Base-by-base conservation (phyloP, 2,888 invertebrate species). In the Drosophila planitibia region DNA sequence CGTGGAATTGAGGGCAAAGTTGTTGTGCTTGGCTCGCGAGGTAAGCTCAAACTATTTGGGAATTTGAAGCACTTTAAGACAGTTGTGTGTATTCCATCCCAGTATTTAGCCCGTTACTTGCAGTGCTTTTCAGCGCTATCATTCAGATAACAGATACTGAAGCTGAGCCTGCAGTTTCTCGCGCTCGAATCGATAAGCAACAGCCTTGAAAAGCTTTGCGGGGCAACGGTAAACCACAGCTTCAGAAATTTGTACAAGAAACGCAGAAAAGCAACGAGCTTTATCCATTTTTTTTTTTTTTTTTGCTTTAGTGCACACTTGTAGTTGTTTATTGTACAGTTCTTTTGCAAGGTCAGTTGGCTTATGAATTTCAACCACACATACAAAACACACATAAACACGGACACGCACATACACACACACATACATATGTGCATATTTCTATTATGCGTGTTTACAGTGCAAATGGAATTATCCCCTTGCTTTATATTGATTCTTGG, bases 1-100 rank as follows among this genome's bases (percentile, higher is more conserved):
- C 96, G 95, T 93, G 95, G 95, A 76, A 94, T 97, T 79, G 96
- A 96, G 93, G 97, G 96, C 72, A 98, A 98, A 95, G 96, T 97
- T 61, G 97, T 98, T 60, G 96, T 97, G 79, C 94, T 98, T 70
- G 98, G 98, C 65, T 95, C 96, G 61, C 96, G 96, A 95, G 97
- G 97, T 97, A 95, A 94, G 92, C 88, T n/a, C n/a, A 4, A 51
- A 30, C 14, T 53, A 67, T 66, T 59, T 39, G n/a, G 51, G 44
- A 32, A 63, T 70, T 67, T 66, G 12, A 78, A 76, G 70, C 64
- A 75, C 69, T 75, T 74, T 70, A 65, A 71, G 61, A 51, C 69
- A 51, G 35, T 49, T 58, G 41, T 9, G 6, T 33, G 19, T 62
- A 58, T 44, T 33, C 61, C 44, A 63, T 12, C 49, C 58, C 25